These are phyloP conservation scores for Centropyge bicolor DNA, from an alignment of 2,797 vertebrate genomes.

Conservation along the genomic window DNA sequence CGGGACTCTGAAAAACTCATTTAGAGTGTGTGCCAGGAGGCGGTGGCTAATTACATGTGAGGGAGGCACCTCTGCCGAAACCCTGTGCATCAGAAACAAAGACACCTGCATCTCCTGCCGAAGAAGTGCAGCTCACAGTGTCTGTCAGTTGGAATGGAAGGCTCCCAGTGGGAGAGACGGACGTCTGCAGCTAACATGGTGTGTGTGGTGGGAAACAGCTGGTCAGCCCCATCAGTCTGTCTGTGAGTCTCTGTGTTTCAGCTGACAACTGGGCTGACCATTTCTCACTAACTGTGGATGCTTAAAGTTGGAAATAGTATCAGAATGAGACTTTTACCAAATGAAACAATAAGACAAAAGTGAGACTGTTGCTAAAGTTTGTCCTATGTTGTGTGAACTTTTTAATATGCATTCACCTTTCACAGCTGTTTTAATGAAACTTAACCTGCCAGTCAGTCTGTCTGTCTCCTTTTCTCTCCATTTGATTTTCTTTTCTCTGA, in stretches of 20 bases:
- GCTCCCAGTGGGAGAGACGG: conserved; percentile 53
- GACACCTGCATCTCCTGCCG: conserved; percentile 78
- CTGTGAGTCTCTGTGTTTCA: conserved; percentile 21
- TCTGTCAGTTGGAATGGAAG: conserved; percentile 71
- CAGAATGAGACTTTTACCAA: background rate
- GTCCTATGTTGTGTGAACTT: background rate
- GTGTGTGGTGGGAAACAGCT: conserved; percentile 59
- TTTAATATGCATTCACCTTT: background rate
- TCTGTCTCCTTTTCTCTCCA: background rate
- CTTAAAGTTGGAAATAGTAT: conserved; percentile 9
- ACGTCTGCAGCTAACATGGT: conserved; percentile 23
- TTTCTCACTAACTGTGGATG: background rate
- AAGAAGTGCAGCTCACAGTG: conserved; percentile 69
- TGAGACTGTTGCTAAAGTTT: background rate
- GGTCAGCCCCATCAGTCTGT: conserved; percentile 52
- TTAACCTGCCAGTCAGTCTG: too few relatives aligned
- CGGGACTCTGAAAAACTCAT: conserved; percentile 61
- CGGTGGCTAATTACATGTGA: conserved; percentile 73
- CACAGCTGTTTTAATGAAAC: background rate
- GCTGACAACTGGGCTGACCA: conserved; percentile 18
- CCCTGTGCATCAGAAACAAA: conserved; percentile 66
- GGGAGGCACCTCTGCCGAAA: conserved; percentile 65
- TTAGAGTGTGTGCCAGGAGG: conserved; percentile 68
- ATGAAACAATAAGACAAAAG: too few relatives aligned
- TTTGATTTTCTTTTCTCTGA: background rate